Base-by-base conservation (phyloP, 2,888 invertebrate genomes). In the Caenorhabditis uteleia region DNA sequence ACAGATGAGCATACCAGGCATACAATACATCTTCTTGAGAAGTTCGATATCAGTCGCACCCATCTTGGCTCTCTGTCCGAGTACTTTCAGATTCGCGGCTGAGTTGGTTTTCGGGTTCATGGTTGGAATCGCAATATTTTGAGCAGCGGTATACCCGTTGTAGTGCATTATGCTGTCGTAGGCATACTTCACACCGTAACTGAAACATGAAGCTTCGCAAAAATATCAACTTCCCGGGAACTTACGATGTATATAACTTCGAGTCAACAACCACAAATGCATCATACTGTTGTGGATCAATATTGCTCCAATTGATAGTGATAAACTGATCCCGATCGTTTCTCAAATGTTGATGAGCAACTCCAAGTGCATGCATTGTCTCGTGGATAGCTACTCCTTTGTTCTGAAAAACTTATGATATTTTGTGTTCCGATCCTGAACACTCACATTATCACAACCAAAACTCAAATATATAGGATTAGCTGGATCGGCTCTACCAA, bases 91-190 rank as follows among this genome's bases (percentile, higher is more conserved):
- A 53, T 79, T 80, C 6, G 34, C 45, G 1, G 42, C 57, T 10
- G 64, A 53, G 47, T 72, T 65, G 6, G 59, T 64, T 57, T 71
- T 76, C 18, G 80, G 77, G 2, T 65, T 77, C 80, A 80, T 80
- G 8, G 80, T 79, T 5, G 72, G 70, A 26, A 72, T 74, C 8
- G 60, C 61, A 12, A 70, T 65, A 36, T 68, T 62, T 26, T 74
- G 65, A 18, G 76, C 72, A 7, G 76, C 78, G 14, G 75, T 82
- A 48, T 72, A 77, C 0, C 61, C 69, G 27, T 76, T 67, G 51
- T 81, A 81, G 45, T 81, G 81, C 81, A 82, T 81, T n/a, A 81
- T 80, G 36, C 70, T 68, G 34, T 76, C 74, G 43, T 81, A 80
- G 8, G 69, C 74, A 38, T 75, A 78, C 39, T 64, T 65, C 18